Conservation (phyloP, 2,797 vertebrate genomes). For the Limnodromus scolopaceus region DNA sequence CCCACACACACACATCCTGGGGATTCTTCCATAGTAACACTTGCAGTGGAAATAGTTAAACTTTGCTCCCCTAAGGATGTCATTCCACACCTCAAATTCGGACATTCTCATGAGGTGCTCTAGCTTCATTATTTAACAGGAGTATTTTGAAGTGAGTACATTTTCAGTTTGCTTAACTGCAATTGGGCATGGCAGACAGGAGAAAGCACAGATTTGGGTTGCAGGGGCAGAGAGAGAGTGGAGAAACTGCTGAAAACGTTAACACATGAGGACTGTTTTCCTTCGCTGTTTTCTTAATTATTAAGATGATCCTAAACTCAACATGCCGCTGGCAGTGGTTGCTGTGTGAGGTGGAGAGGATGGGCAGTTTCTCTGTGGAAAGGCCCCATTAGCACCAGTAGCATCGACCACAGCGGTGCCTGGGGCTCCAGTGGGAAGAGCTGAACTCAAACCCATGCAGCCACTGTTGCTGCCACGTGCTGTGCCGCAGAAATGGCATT, state of each 20-base stretch:
- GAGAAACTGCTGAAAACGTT: background rate
- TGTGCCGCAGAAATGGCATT: background rate
- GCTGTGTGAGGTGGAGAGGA: background rate
- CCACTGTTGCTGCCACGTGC: background rate
- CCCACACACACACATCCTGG: rapidly evolving
- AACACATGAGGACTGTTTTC: background rate
- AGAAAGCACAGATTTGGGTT: background rate
- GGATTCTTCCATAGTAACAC: background rate
- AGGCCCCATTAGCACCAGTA: background rate
- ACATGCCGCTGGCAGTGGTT: background rate
- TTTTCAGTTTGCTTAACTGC: background rate
- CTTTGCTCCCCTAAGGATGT: background rate
- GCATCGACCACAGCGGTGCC: rapidly evolving
- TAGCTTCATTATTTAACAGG: background rate
- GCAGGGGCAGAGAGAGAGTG: too few species aligned
- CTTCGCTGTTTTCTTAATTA: background rate
- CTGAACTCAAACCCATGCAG: rapidly evolving
- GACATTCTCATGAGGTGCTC: too few species aligned
- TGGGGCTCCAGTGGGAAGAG: background rate
- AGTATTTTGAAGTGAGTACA: background rate
- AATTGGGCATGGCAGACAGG: too few species aligned
- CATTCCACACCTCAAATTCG: background rate
- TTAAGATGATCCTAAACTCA: background rate
- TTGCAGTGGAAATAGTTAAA: background rate
- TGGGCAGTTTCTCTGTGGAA: background rate